phyloP scores from a whole-genome alignment of 1,140 invertebrate genomes.

The Drosophila hydei region DNA sequence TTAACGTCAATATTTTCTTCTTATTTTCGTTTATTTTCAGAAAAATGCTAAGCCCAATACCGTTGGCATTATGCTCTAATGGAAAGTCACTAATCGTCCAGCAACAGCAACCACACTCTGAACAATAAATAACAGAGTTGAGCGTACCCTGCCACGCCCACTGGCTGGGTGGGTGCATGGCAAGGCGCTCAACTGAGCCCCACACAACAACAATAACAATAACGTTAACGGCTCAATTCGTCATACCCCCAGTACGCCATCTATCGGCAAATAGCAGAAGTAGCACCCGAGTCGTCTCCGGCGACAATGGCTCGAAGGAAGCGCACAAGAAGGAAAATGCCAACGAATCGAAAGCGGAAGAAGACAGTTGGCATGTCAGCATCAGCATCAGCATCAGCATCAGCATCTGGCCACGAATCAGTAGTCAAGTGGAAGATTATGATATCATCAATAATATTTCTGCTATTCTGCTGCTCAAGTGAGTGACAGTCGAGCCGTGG shows the following conservation, averaged over 20 bases:
- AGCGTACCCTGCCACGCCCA: conserved; percentile 29
- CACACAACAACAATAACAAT: conserved; percentile 12
- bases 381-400: conserved; percentile 33
- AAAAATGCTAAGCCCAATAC: conserved; percentile 34
- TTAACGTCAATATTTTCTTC: conserved; percentile 36
- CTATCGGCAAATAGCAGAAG: background rate
- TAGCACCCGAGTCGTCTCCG: background rate
- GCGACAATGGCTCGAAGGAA: conserved; percentile 37
- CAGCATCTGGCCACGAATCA: conserved; percentile 68
- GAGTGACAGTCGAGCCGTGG: conserved; percentile 53
- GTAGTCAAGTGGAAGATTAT: conserved; percentile 84
- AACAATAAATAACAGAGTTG: conserved; percentile 41
- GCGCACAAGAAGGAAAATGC: conserved; percentile 43
- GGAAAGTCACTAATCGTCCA: conserved; percentile 35
- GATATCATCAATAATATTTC: conserved; percentile 81
- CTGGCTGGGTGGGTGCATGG: conserved; percentile 16
- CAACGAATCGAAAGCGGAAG: conserved; percentile 51
- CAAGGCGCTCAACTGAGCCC: conserved; percentile 18
- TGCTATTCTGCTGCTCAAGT: conserved; percentile 78
- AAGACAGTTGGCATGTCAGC: conserved; percentile 53
- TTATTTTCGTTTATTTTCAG: conserved; percentile 31
- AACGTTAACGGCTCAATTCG: conserved; percentile 53
- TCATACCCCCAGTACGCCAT: conserved; percentile 17
- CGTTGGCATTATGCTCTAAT: conserved; percentile 47
- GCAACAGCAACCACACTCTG: conserved; percentile 32